Evolutionary conservation across 2,888 invertebrate genomes (phyloP).

Genomic region (Zaprionus obscuricornis): DNA sequence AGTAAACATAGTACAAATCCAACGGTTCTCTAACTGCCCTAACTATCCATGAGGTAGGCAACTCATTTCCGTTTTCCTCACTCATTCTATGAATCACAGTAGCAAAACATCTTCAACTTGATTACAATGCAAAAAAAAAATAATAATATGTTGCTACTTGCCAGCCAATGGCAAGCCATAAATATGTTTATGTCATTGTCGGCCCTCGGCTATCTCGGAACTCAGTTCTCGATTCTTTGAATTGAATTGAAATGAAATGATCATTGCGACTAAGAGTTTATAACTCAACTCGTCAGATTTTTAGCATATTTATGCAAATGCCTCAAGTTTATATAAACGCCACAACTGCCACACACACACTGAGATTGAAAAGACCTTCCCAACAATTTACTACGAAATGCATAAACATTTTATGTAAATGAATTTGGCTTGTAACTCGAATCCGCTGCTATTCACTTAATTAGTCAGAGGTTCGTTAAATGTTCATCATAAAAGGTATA

Average conservation of each 20-base stretch:
- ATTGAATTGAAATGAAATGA: no score
- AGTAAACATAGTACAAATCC: neutral
- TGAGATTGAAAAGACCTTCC: slow-evolving; percentile 47
- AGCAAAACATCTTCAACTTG: slow-evolving; percentile 25
- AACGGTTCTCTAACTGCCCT: slow-evolving; percentile 39
- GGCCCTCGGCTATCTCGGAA: no score
- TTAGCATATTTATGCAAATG: slow-evolving; percentile 60
- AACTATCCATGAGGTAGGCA: slow-evolving; percentile 28
- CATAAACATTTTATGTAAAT: slow-evolving; percentile 58
- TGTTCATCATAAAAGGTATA: slow-evolving; percentile 55
- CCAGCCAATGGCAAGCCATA: slow-evolving; percentile 29
- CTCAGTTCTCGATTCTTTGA: neutral
- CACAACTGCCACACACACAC: no score
- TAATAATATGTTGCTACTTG: no score
- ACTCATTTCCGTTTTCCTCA: slow-evolving; percentile 70
- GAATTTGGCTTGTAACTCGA: slow-evolving; percentile 5
- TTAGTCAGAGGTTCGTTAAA: slow-evolving; percentile 49
- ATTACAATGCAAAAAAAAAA: slow-evolving; percentile 56
- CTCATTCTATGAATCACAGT: slow-evolving; percentile 2
- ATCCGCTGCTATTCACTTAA: slow-evolving; percentile 43
- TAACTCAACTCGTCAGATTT: no score
- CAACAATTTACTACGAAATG: slow-evolving; percentile 42
- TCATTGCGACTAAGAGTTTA: no score
- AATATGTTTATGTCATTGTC: slow-evolving; percentile 37
- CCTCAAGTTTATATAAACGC: slow-evolving; percentile 10